Conservation (phyloP, 1,140 invertebrate species). For the Drosophila nebulosa region DNA sequence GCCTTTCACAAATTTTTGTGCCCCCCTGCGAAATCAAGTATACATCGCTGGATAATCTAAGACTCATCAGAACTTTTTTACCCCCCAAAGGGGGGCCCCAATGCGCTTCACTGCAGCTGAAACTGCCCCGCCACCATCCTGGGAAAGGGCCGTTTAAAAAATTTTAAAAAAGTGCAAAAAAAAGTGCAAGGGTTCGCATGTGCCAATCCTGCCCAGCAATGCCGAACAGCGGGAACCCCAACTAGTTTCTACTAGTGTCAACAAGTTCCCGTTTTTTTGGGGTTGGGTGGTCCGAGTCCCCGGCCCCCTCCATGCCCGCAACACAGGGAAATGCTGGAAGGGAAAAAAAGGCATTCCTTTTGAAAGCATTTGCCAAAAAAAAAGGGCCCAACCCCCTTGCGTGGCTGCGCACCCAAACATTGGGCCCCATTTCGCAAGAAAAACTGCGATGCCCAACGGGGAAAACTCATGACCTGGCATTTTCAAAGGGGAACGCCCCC, state of each 20-base stretch:
- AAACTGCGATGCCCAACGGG: conserved; percentile 90
- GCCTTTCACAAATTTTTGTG: conserved; percentile 91
- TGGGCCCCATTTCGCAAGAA: conserved; percentile 95
- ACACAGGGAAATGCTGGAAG: conserved; percentile 94
- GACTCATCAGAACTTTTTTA: conserved; percentile 97
- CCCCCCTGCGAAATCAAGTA: conserved; percentile 97
- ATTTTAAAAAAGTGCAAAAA: conserved; percentile 82
- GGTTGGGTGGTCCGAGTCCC: conserved; percentile 90
- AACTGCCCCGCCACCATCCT: conserved; percentile 24
- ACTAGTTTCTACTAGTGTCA: conserved; percentile 83
- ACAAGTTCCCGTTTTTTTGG: conserved; percentile 96
- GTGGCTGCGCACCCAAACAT: conserved; percentile 99
- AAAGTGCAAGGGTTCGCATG: conserved; percentile 84
- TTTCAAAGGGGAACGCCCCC: conserved; percentile 87
- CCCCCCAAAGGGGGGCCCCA: conserved; percentile 89
- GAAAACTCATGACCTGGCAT: conserved; percentile 95
- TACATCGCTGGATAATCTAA: conserved; percentile 94
- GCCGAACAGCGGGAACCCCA: neutral
- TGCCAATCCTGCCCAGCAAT: conserved; percentile 80
- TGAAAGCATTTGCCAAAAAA: conserved; percentile 97
- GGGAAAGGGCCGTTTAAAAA: conserved; percentile 33
- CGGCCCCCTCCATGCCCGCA: conserved; percentile 91
- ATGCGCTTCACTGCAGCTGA: conserved; percentile 72
- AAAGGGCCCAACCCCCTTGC: conserved; percentile 96
- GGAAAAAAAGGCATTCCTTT: conserved; percentile 95